Base-by-base conservation (phyloP, 2,797 vertebrate species). In the Pipistrellus kuhlii region DNA sequence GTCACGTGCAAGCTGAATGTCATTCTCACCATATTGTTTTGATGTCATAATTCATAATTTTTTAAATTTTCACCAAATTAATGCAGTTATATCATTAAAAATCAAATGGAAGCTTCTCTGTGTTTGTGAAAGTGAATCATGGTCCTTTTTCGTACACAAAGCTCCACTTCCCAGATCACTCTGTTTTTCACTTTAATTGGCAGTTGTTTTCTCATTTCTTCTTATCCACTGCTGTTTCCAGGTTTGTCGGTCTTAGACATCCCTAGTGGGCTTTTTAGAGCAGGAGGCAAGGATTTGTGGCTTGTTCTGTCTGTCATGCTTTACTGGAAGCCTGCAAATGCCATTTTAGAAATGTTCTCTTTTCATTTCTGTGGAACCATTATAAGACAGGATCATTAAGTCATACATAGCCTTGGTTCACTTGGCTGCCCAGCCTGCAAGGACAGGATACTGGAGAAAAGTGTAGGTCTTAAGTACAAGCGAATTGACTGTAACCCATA, bases 131-230 rank as follows among this genome's bases (percentile, higher is more conserved):
- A 91, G 57, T 59, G 32, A 91, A 15, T 3, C 25, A 8, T 46
- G 21, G 25, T 44, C 10, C 21, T 59, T 81, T 80, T 9, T 78
- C 57, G 13, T 30, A 6, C 17, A 51, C 53, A 66, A 51, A 62
- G 7, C 59, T 15, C 25, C 72, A 35, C 27, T 84, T 91, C 38
- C 21, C 41, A 53, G 71, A 66, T 18, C 20, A 71, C 10, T 71
- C 23, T 44, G 5, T 75, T n/a, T 90, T 84, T 35, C 3, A 17
- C 38, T 76, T 68, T 72, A 88, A 69, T 75, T 66, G 6, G 46
- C n/a, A 48, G 71, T 59, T 55, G 4, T 77, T 85, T 87, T 66
- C 1, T 84, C 91, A n/a, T 88, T 73, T 85, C 55, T 84, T 84
- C 9, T 21, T 9, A 9, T 59, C 9, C 62, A 32, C 30, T 59